Conservation (phyloP, 2,888 invertebrate species). For the Periphyllus acericola region DNA sequence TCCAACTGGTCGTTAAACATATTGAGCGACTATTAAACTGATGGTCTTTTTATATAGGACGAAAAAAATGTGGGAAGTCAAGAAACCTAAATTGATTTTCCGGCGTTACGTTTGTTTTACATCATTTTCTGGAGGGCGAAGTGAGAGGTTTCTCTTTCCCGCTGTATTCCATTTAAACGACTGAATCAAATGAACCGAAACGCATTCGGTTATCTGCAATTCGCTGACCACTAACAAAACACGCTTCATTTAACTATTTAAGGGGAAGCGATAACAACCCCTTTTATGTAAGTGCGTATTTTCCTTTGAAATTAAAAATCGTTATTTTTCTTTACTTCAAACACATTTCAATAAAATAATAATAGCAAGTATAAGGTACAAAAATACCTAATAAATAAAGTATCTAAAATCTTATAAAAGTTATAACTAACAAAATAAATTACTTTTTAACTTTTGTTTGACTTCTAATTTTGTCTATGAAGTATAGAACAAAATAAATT, state of each 20-base stretch:
- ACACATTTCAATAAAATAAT: not conserved
- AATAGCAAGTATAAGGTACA: not conserved
- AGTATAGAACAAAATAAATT: too few relatives aligned
- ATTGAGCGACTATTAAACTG: conserved; percentile 59
- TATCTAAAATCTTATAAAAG: too few relatives aligned
- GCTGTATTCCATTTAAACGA: conserved; percentile 18
- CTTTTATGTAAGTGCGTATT: not conserved
- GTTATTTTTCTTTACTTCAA: not conserved
- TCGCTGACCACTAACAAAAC: conserved; percentile 56
- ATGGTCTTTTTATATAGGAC: conserved; percentile 56
- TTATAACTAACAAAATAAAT: too few relatives aligned
- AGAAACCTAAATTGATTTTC: conserved; percentile 55
- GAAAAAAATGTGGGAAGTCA: conserved; percentile 39
- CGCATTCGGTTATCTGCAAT: conserved; percentile 44
- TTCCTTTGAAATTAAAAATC: not conserved
- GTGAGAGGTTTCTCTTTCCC: not conserved
- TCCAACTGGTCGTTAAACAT: conserved; percentile 58
- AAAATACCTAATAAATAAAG: too few relatives aligned
- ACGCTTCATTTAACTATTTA: conserved; percentile 56
- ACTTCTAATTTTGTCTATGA: too few relatives aligned
- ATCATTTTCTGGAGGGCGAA: conserved; percentile 20
- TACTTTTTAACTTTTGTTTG: too few relatives aligned
- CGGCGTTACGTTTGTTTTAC: conserved; percentile 56
- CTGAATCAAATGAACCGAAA: conserved; percentile 48
- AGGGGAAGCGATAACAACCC: conserved; percentile 14